Evolutionary conservation across 1,140 invertebrate species (phyloP), one percentile per base, ranked within the genome.

Genomic region (Melitaea cinxia): DNA sequence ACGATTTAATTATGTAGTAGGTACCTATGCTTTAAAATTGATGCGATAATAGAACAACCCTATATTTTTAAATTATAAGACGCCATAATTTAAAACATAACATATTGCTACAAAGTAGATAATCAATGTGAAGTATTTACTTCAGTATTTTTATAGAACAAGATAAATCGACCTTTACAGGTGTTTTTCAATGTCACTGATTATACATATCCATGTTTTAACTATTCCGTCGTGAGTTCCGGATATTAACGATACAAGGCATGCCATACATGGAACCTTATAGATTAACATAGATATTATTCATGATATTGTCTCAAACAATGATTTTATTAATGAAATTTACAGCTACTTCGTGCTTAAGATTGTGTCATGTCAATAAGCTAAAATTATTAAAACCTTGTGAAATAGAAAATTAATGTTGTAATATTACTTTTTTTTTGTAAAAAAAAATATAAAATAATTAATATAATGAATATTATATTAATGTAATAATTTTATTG

Each of bases 221-320:
- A 50, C 45, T 53, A 72, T 57, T 61, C 26, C 60, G 55, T 70
- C 73, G 73, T 75, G 73, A 75, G 73, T 75, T 75, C 73, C 73
- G 73, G 68, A 70, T 73, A 24, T 68, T 59, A 65, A 70, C 55
- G 28, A 62, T 66, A 62, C 45, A 59, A 30, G 37, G 57, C 49
- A 52, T 17, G 5, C 15, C 39, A 28, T 54, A 66, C 50, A 10
- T 52, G 26, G 10, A 52, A 33, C 26, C 19, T 19, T 5, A 33
- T 33, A 49, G 17, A 45, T 59, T 21, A 49, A n/a, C n/a, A 17
- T 49, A 58, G 12, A 45, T 45, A 45, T 12, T 0, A 23, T 21
- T 45, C 7, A 45, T 37, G 15, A 14, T 2, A 47, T 47, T 47
- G 23, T 47, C 12, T n/a, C 42, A 47, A 17, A 6, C 10, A 47